Percentiles rank a stretch among this genome's conserved stretches.
Evolutionary conservation across 2,797 vertebrate species (phyloP).

Genomic region (Luscinia megarhynchos): DNA sequence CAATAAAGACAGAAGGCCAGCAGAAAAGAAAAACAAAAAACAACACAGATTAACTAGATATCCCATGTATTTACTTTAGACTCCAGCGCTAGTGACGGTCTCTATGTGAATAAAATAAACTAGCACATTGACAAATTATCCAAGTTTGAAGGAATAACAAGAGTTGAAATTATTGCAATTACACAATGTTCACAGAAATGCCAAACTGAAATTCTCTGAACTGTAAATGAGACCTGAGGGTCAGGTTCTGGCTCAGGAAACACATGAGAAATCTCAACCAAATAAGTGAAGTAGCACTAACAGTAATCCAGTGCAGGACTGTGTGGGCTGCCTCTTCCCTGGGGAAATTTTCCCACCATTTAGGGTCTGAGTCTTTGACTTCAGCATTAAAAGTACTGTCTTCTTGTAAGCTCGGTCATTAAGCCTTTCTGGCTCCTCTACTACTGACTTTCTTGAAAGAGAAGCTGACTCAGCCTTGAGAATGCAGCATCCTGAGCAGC

Average conservation of each 20-base stretch:
- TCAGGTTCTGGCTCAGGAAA: constrained; percentile 40
- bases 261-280: not conserved
- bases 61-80: constrained; percentile 15
- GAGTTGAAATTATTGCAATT: constrained; percentile 47
- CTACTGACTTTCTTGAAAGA: not conserved
- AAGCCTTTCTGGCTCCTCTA: not conserved
- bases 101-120: constrained; percentile 28
- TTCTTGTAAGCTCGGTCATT: not conserved
- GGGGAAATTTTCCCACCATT: not conserved
- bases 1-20: not conserved
- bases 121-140: constrained; percentile 36
- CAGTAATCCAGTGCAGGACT: not conserved
- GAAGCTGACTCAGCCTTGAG: not conserved
- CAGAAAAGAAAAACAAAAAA: not conserved
- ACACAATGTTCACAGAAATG: constrained; percentile 22
- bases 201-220: constrained; percentile 22
- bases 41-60: constrained; percentile 1
- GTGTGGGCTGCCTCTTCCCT: not conserved
- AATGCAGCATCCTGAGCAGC: not conserved
- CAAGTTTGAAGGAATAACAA: constrained; percentile 31
- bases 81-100: not conserved
- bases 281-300: constrained; percentile 2
- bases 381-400: not conserved
- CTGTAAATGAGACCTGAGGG: constrained; percentile 47
- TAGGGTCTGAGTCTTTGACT: not conserved